Conservation (phyloP, 1,140 invertebrate genomes). For the Drosophila sproati region DNA sequence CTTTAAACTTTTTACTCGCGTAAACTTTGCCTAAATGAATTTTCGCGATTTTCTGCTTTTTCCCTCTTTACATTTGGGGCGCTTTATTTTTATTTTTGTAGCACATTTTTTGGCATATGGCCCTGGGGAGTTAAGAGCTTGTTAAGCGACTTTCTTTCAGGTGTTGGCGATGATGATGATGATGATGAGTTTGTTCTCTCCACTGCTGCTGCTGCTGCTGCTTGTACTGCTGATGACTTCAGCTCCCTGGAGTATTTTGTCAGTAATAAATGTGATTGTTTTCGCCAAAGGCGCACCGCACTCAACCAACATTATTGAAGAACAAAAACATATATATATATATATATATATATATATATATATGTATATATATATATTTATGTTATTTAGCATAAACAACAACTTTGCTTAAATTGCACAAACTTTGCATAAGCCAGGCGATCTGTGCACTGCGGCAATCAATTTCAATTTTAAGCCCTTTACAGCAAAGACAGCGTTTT, state of each 20-base stretch:
- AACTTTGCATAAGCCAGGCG: constrained; percentile 64
- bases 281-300: constrained; percentile 38
- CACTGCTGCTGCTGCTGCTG: neutral
- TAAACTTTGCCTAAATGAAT: constrained; percentile 76
- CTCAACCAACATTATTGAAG: constrained; percentile 30
- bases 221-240: constrained; percentile 56
- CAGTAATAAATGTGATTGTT: constrained; percentile 77
- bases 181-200: constrained; percentile 37
- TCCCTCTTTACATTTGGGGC: constrained; percentile 32
- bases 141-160: constrained; percentile 66
- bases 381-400: constrained; percentile 62
- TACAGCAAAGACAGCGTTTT: constrained; percentile 73
- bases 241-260: constrained; percentile 56
- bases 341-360: neutral
- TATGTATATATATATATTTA: constrained; percentile 50
- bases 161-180: constrained; percentile 45
- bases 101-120: constrained; percentile 51
- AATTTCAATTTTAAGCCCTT: constrained; percentile 82
- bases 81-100: constrained; percentile 45
- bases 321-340: neutral
- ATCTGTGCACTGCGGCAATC: constrained; percentile 61
- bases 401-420: constrained; percentile 66
- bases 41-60: constrained; percentile 50
- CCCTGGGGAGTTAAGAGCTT: constrained; percentile 68
- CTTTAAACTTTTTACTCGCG: constrained; percentile 50